Evolutionary conservation across 2,888 invertebrate genomes (phyloP).

Genomic region (Uloborus plumipes): DNA sequence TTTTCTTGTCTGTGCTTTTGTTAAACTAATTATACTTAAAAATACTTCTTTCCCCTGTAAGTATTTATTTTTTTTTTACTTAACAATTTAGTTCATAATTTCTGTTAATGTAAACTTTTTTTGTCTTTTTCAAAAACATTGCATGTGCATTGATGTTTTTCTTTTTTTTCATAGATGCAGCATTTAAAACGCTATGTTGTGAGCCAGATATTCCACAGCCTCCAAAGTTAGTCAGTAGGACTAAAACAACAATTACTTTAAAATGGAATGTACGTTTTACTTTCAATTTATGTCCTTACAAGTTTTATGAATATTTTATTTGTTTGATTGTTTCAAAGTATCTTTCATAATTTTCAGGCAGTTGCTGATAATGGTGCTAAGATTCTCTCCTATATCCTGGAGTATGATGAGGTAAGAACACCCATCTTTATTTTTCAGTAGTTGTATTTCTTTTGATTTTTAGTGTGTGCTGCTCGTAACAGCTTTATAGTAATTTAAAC

Average conservation of each 20-base stretch:
- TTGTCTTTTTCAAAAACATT: conserved; percentile 1
- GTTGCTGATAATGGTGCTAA: conserved; percentile 85
- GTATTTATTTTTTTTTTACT: no score
- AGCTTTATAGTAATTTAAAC: no score
- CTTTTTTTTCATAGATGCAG: conserved; percentile 74
- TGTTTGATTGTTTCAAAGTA: not conserved
- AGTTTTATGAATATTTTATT: not conserved
- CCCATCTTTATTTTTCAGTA: no score
- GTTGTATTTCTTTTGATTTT: no score
- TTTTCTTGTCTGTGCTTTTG: no score
- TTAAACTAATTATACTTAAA: no score
- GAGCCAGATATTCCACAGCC: conserved; percentile 81
- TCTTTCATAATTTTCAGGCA: conserved; percentile 71
- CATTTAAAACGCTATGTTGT: conserved; percentile 85
- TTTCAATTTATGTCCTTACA: conserved; percentile 59
- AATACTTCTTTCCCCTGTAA: no score
- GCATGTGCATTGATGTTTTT: not conserved
- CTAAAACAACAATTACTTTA: conserved; percentile 77
- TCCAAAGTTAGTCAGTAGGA: conserved; percentile 81
- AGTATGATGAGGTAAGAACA: conserved; percentile 75
- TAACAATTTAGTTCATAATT: no score
- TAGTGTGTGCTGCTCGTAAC: no score
- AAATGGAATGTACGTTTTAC: conserved; percentile 72
- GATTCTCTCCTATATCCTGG: conserved; percentile 82
- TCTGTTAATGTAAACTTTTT: not conserved